These are phyloP conservation scores for Mythimna albipuncta DNA, from an alignment of 2,888 invertebrate genomes.

Conservation along the genomic window DNA sequence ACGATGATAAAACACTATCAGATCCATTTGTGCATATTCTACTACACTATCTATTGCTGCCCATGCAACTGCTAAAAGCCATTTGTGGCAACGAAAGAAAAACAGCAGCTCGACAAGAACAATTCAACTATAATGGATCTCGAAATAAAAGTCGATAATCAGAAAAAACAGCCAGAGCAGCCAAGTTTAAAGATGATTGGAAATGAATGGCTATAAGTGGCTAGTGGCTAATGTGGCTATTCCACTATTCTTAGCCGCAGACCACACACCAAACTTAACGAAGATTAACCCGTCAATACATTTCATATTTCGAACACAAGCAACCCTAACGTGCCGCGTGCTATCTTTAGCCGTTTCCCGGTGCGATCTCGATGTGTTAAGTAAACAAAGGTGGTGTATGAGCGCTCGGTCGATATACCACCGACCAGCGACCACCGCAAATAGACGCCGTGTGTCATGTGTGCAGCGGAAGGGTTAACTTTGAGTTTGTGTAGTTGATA, in stretches of 20 bases:
- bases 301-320: conserved; percentile 47
- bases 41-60: no score
- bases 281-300: conserved; percentile 56
- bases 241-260: conserved; percentile 44
- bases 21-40: background rate
- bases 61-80: background rate
- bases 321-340: conserved; percentile 57
- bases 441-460: conserved; percentile 75
- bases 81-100: background rate
- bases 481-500: conserved; percentile 13
- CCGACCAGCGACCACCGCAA: conserved; percentile 85
- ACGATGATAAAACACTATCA: background rate
- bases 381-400: conserved; percentile 82
- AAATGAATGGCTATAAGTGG: conserved; percentile 18
- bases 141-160: background rate
- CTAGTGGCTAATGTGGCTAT: conserved; percentile 24
- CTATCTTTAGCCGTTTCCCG: conserved; percentile 81
- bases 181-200: no score
- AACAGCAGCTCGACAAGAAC: background rate
- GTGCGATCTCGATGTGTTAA: conserved; percentile 76
- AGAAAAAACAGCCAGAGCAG: background rate
- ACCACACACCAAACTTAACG: conserved; percentile 50
- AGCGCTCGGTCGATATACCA: conserved; percentile 84
- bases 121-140: background rate
- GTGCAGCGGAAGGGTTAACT: conserved; percentile 65